Conservation (phyloP, 2,113 vertebrate genomes). For the Sterna hirundo region DNA sequence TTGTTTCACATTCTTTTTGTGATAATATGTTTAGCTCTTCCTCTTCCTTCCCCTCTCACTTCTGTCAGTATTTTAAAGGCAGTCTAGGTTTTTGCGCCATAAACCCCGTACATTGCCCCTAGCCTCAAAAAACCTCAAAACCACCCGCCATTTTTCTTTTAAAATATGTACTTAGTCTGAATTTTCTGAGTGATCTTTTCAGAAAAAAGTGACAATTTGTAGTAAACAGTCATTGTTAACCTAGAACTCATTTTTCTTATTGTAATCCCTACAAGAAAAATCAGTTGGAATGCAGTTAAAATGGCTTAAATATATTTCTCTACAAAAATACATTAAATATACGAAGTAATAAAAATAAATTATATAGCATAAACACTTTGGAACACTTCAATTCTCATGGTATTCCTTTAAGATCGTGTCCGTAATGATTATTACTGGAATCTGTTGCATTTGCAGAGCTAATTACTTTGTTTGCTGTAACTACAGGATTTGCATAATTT, state of each 20-base stretch:
- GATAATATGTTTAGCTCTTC: neutral
- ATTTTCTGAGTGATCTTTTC: neutral
- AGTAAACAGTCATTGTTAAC: neutral
- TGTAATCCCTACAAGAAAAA: neutral
- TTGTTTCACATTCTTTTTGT: neutral
- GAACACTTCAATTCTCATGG: neutral
- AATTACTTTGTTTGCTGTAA: neutral
- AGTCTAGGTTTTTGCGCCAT: neutral
- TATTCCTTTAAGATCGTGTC: neutral
- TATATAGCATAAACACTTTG: neutral
- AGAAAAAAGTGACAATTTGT: neutral
- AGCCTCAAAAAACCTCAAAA: neutral
- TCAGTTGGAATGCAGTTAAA: neutral
- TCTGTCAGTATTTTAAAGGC: neutral
- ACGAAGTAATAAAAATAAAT: neutral
- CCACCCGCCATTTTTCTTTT: neutral
- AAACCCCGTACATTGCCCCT: neutral
- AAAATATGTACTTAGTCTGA: neutral
- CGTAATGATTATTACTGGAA: neutral
- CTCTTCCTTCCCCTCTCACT: neutral
- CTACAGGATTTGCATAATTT: neutral
- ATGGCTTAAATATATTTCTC: rapidly evolving
- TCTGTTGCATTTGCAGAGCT: neutral
- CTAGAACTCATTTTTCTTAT: neutral
- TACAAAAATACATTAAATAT: neutral